These are phyloP conservation scores for Globodera ellingtonae DNA, from an alignment of 1,140 invertebrate genomes.

Conservation along the genomic window DNA sequence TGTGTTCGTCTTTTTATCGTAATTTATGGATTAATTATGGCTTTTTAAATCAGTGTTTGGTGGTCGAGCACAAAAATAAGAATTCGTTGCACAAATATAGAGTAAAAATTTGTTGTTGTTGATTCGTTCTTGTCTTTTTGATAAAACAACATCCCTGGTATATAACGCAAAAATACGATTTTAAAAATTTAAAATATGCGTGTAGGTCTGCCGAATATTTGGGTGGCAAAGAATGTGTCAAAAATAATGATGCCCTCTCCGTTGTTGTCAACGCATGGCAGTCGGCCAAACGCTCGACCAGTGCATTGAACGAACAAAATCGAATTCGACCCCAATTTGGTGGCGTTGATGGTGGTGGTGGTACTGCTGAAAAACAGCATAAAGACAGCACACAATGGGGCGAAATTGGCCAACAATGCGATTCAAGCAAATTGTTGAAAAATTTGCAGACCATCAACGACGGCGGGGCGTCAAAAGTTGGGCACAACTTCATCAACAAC, in stretches of 20 bases:
- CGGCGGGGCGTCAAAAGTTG: background rate
- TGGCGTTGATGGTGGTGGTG: background rate
- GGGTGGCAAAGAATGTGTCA: background rate
- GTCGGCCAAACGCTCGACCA: constrained; percentile 4
- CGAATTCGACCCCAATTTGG: background rate
- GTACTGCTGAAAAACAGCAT: background rate
- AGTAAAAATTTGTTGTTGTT: background rate
- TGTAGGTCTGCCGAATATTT: background rate
- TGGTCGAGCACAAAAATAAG: too few relatives aligned
- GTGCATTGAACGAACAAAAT: constrained; percentile 4
- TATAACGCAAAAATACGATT: too few relatives aligned
- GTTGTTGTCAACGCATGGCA: background rate
- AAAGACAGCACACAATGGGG: background rate
- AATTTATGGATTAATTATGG: too few relatives aligned
- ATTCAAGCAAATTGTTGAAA: background rate
- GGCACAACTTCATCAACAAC: background rate
- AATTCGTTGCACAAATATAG: too few relatives aligned
- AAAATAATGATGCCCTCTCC: background rate
- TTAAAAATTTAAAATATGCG: too few relatives aligned
- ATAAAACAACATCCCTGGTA: background rate
- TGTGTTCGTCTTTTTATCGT: too few relatives aligned
- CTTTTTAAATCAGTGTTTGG: too few relatives aligned
- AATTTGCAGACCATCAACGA: background rate
- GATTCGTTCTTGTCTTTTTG: background rate
- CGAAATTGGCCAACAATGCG: background rate